Base-by-base conservation (phyloP, 2,113 vertebrate species). In the Paradisaea rubra region DNA sequence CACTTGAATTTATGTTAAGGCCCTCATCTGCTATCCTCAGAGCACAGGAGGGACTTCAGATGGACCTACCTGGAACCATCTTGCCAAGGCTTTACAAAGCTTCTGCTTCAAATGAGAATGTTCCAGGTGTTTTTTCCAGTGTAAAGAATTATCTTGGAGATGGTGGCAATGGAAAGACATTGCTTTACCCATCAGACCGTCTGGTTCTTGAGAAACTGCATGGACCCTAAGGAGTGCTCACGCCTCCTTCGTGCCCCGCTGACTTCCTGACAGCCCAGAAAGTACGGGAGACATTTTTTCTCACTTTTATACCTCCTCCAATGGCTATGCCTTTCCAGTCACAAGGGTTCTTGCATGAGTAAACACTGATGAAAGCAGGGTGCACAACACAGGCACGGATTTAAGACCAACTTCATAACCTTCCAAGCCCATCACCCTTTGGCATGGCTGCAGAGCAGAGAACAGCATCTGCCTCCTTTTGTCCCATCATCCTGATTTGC, bases 211-310 rank as follows among this genome's bases (percentile, higher is more conserved):
- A 68, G 74, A 72, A 80, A 39, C 25, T 37, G 15, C 0, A 0
- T 56, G 21, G n/a, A 41, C 30, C 13, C 28, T 0, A 3, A 17
- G 50, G 57, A 74, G 28, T 4, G 1, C 7, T 56, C 22, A 7
- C 2, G 0, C 7, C 13, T 35, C 13, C 45, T 60, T n/a, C 1
- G 0, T 47, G 35, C 28, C 79, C 7, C 10, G 20, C 21, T 84
- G 54, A 63, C 42, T 81, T 68, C 37, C n/a, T 63, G 76, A 68
- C 64, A 83, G 54, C 19, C 54, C 42, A 59, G 47, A 65, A 42
- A 81, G 59, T 30, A 9, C 3, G 13, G 13, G 60, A 66, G 33
- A 54, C 12, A 4, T 63, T 86, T 66, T 63, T 77, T 49, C 49
- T 89, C 84, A 33, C 20, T 68, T 81, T 65, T 83, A 64, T 15